phyloP scores from a whole-genome alignment of 2,113 vertebrate species.

The Eublepharis macularius region DNA sequence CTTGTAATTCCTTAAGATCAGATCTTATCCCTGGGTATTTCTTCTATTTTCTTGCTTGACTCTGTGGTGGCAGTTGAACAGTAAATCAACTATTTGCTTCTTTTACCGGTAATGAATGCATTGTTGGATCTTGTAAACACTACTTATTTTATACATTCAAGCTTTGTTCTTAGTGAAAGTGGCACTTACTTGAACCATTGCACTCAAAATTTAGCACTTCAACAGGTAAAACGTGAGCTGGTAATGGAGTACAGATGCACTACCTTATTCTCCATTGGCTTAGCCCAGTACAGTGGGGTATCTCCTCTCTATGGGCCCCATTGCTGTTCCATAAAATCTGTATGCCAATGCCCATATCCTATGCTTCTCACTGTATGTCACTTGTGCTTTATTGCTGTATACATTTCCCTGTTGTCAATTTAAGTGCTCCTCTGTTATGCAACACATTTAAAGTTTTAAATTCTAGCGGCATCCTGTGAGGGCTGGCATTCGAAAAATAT shows the following conservation, averaged over 20 bases:
- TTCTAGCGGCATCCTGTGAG: constrained; percentile 90
- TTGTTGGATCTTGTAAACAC: constrained; percentile 79
- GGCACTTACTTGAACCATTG: constrained; percentile 79
- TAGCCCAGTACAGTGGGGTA: constrained; percentile 48
- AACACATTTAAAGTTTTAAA: constrained; percentile 85
- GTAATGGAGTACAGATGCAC: constrained; percentile 60
- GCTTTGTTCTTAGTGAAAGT: constrained; percentile 75
- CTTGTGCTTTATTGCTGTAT: constrained; percentile 73
- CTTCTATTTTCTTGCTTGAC: constrained; percentile 42
- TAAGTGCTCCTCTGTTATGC: constrained; percentile 86
- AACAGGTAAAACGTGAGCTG: constrained; percentile 72
- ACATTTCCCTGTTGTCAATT: constrained; percentile 86
- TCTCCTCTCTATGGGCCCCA: constrained; percentile 58
- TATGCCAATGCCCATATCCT: constrained; percentile 54
- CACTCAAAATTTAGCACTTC: constrained; percentile 77
- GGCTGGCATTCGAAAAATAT: constrained; percentile 87
- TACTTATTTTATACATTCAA: constrained; percentile 78
- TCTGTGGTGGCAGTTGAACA: constrained; percentile 40
- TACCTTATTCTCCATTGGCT: constrained; percentile 40
- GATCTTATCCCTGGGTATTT: constrained; percentile 36
- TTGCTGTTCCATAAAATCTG: constrained; percentile 62
- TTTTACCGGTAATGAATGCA: constrained; percentile 60
- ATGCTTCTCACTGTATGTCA: constrained; percentile 42
- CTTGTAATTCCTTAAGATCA: constrained; percentile 40
- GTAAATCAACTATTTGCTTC: constrained; percentile 48